phyloP scores from a whole-genome alignment of 2,888 invertebrate genomes.

The Chaitophorus viminalis region DNA sequence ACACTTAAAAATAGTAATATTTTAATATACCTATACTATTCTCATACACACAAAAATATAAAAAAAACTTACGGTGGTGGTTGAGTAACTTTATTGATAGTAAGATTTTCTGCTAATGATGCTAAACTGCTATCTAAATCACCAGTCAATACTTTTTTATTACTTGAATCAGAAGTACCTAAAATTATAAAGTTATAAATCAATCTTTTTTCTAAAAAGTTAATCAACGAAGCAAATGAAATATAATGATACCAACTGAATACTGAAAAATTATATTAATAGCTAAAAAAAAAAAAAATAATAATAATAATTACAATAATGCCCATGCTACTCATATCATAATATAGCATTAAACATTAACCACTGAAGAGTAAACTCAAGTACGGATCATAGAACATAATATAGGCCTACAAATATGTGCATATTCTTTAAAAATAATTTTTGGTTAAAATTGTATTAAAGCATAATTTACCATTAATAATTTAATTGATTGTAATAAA shows the following conservation, averaged over 20 bases:
- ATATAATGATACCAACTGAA: slow-evolving; percentile 28
- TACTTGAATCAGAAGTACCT: slow-evolving; percentile 66
- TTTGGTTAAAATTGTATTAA: neutral
- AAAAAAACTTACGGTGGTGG: slow-evolving; percentile 76
- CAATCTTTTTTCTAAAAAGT: neutral
- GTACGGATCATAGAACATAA: slow-evolving; percentile 28
- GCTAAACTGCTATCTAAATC: slow-evolving; percentile 95
- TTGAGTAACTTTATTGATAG: slow-evolving; percentile 81
- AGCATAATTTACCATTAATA: neutral
- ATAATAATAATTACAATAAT: slow-evolving; percentile 26
- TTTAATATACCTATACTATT: slow-evolving; percentile 63
- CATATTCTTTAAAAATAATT: neutral
- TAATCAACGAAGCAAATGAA: slow-evolving; percentile 25
- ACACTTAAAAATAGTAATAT: slow-evolving; percentile 80
- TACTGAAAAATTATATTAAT: slow-evolving; percentile 45
- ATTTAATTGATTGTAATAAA: neutral
- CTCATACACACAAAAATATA: slow-evolving; percentile 16
- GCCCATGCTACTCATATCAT: slow-evolving; percentile 30
- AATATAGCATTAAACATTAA: slow-evolving; percentile 36
- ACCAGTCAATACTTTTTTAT: slow-evolving; percentile 82
- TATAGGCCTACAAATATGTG: slow-evolving; percentile 26
- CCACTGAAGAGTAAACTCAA: slow-evolving; percentile 22
- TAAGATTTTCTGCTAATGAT: slow-evolving; percentile 90
- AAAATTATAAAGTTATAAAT: slow-evolving; percentile 29
- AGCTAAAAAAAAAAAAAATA: slow-evolving; percentile 38